phyloP scores from a whole-genome alignment of 2,888 invertebrate genomes.

The Aporophyla nigra region DNA sequence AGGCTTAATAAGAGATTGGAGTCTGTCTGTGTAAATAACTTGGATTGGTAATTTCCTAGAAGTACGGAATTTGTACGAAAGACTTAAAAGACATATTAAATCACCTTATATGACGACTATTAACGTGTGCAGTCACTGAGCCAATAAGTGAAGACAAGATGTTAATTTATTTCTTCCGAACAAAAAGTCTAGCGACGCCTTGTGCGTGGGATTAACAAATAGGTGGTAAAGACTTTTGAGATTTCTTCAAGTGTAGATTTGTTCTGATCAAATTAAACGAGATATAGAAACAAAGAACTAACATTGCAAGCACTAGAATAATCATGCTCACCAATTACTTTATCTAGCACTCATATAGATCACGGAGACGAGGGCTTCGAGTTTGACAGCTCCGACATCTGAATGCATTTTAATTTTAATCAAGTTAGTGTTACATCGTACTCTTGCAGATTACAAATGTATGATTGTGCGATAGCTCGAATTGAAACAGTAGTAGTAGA shows the following conservation, averaged over 20 bases:
- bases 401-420: slow-evolving; percentile 1
- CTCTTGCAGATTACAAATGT: background rate
- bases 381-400: background rate
- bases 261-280: slow-evolving; percentile 2
- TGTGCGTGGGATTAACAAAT: slow-evolving; percentile 41
- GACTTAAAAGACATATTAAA: background rate
- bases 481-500: background rate
- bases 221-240: background rate
- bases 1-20: slow-evolving; percentile 24
- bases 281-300: slow-evolving; percentile 12
- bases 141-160: slow-evolving; percentile 24
- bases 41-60: slow-evolving; percentile 23
- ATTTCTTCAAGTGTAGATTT: slow-evolving; percentile 14
- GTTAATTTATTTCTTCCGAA: slow-evolving; percentile 12
- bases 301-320: background rate
- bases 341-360: slow-evolving; percentile 1
- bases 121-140: slow-evolving; percentile 3
- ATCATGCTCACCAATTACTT: background rate
- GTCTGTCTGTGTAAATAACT: slow-evolving; percentile 29
- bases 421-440: background rate
- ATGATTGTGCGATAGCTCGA: background rate
- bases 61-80: slow-evolving; percentile 21
- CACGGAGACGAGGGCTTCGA: background rate
- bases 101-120: background rate
- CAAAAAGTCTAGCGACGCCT: slow-evolving; percentile 26